Evolutionary conservation across 1,140 invertebrate species (phyloP).

Genomic region (Magallana angulata): DNA sequence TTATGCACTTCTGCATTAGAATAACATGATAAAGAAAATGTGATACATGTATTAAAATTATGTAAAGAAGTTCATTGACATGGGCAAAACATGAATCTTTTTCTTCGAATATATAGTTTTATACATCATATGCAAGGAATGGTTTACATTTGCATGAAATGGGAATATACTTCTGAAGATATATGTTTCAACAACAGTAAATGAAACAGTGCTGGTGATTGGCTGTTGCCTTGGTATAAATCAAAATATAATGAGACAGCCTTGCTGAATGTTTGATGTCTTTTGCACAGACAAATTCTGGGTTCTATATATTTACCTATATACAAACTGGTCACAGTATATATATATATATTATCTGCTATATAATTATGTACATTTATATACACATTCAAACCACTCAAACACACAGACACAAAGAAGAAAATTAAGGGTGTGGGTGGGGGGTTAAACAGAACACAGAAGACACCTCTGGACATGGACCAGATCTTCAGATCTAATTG

Average conservation of each 20-base stretch:
- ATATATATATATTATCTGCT: slow-evolving; percentile 9
- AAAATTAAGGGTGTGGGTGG: neutral
- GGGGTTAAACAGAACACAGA: neutral
- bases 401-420: neutral
- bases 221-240: neutral
- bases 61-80: too few relatives aligned
- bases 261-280: neutral
- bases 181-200: neutral
- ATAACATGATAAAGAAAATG: neutral
- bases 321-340: neutral
- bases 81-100: neutral
- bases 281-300: neutral
- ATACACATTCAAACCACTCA: neutral
- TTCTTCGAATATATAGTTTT: neutral
- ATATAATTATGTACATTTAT: neutral
- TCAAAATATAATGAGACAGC: neutral
- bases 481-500: neutral
- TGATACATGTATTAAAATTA: neutral
- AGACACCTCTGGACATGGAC: neutral
- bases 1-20: neutral
- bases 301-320: neutral
- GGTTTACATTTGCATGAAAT: too few relatives aligned
- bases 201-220: neutral
- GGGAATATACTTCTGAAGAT: too few relatives aligned
- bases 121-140: too few relatives aligned